Base-by-base conservation (phyloP, 30 jellyfish, hydroid and myxozoan genomes). In the Aurelia aurita complex sp. Pacific region DNA sequence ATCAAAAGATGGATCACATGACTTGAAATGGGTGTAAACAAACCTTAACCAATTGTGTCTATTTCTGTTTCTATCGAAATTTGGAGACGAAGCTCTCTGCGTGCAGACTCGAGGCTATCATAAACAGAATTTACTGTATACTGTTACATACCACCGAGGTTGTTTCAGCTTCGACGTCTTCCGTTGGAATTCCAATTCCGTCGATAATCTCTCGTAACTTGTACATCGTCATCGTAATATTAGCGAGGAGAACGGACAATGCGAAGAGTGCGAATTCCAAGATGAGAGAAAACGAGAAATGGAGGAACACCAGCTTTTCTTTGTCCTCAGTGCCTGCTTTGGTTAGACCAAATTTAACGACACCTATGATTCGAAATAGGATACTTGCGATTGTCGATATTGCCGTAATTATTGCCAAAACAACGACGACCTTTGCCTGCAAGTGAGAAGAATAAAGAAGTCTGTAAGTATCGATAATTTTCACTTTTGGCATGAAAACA, bases 251-350 rank as follows among this genome's bases (percentile, higher is more conserved):
- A 7, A 82, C 80, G 1, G 92, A 82, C 65, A 82, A 63, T 32
- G 92, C 85, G 29, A 82, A 72, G 36, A 82, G 23, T 54, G 92
- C 92, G 60, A 82, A 23, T 51, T 82, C 85, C 29, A 82, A 76
- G 74, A 82, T 65, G 59, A 82, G 51, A 16, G 92, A 82, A 52
- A 82, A 82, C 33, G 92, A 82, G 80, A 70, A 82, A 60, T 70
- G 92, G 2, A 82, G 80, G 35, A 70, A 63, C 19, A 72, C 92
- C 19, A 82, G 85, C 50, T 73, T 82, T 35, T 67, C 63, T 73
- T 69, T 70, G 76, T 82, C 92, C 4, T 59, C 85, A 5, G 53
- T 42, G 42, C 14, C 72, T 17, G 35, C 76, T 3, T 17, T 38
- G 1, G 34, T 82, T 51, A 51, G 54, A 32, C 76, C 86, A 13